These are phyloP conservation scores for Carassius carassius DNA, from an alignment of 2,113 vertebrate species.

Conservation along the genomic window DNA sequence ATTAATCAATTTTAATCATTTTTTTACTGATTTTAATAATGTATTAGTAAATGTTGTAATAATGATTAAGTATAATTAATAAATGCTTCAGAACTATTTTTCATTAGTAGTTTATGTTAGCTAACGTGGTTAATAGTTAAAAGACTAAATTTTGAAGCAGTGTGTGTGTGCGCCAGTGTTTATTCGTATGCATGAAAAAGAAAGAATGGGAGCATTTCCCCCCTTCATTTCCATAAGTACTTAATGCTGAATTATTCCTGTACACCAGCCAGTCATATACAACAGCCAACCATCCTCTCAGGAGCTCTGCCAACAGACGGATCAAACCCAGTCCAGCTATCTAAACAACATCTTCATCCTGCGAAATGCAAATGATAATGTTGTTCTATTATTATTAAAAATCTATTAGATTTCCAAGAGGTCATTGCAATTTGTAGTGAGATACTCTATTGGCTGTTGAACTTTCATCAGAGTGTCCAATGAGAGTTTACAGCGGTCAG, in stretches of 20 bases:
- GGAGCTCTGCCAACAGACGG: constrained; percentile 11
- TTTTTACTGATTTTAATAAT: too few relatives aligned
- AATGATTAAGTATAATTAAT: too few relatives aligned
- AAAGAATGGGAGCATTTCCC: background rate
- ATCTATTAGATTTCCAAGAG: background rate
- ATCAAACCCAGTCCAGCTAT: constrained; percentile 3
- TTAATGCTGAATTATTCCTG: constrained; percentile 17
- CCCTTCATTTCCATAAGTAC: constrained; percentile 27
- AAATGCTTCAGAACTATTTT: too few relatives aligned
- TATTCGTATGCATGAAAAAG: background rate
- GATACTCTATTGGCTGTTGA: background rate
- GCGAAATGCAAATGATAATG: background rate
- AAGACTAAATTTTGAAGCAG: background rate
- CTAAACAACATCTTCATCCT: constrained; percentile 13
- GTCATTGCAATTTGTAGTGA: background rate
- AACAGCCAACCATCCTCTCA: background rate
- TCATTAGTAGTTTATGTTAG: too few relatives aligned
- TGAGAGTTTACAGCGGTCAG: background rate
- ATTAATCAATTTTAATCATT: too few relatives aligned
- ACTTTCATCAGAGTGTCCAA: background rate
- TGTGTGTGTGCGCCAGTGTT: background rate
- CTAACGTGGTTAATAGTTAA: too few relatives aligned
- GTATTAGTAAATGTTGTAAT: too few relatives aligned
- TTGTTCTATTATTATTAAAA: background rate
- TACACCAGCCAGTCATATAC: constrained; percentile 1